Base-by-base conservation (phyloP, 1,140 invertebrate genomes). In the Trachymyrmex septentrionalis region DNA sequence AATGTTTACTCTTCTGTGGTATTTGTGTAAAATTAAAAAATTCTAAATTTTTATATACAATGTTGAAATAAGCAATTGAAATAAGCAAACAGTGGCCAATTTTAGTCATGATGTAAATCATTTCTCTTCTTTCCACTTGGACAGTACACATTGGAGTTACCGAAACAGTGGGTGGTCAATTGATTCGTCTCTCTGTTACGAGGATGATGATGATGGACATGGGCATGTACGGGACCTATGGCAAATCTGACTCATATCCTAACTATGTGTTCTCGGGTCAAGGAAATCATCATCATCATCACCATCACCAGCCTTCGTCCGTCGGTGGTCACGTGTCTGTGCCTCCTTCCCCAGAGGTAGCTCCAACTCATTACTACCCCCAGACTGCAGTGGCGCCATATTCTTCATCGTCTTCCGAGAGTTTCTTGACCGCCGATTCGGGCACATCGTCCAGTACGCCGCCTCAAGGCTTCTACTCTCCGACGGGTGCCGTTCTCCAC, bases 151-250 rank as follows among this genome's bases (percentile, higher is more conserved):
- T 73, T 38, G 19, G 21, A 73, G 55, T 82, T 82, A 27, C 38
- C 30, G 50, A 81, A 38, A 78, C 86, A 64, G 88, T 87, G 78
- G 87, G 88, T 90, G 81, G 86, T 63, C 57, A 81, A 81, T 88
- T 94, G 87, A 93, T 88, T 90, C 80, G 85, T 78, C 80, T 88
- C 77, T 90, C 87, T 69, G 78, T 80, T 66, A 91, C 92, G 92
- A 96, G 94, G 94, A 96, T 96, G 96, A 96, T 96, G 95, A 97
- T 96, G 96, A 97, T 97, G 96, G 96, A 97, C 96, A 96, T 97
- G 95, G 96, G 96, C 94, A 97, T 97, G 97, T 97, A 97, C 95
- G 96, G 96, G 91, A 95, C 95, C 88, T 96, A 96, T 92, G 96
- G 95, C 91, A 95, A 96, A 87, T 94, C 95, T 92, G 95, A 96